phyloP scores from a whole-genome alignment of 2,797 vertebrate species.

The Myotis vivesi region DNA sequence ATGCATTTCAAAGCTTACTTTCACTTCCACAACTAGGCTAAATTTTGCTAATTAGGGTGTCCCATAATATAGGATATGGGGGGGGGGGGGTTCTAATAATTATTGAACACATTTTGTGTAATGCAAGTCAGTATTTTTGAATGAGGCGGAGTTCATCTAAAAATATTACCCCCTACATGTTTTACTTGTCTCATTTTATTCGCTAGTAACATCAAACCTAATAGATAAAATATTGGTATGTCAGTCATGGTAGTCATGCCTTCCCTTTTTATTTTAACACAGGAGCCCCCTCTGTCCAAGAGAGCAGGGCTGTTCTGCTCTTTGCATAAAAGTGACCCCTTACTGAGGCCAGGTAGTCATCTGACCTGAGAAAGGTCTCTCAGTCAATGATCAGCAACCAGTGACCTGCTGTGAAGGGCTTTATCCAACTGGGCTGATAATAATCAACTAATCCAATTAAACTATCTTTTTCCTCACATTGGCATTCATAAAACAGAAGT shows the following conservation, averaged over 20 bases:
- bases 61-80: neutral
- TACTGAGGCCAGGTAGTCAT: neutral
- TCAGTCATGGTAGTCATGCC: no score
- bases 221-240: neutral
- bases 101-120: neutral
- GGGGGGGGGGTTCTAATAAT: neutral
- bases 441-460: neutral
- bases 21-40: neutral
- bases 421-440: neutral
- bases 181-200: neutral
- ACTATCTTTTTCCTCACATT: neutral
- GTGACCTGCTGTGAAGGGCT: neutral
- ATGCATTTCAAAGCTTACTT: constrained; percentile 38
- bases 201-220: neutral
- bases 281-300: neutral
- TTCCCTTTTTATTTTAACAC: neutral
- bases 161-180: neutral
- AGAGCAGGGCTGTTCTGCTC: neutral
- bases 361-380: neutral
- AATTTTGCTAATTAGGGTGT: constrained; percentile 38
- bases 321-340: neutral
- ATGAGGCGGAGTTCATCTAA: neutral
- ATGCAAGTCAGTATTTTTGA: neutral
- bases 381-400: neutral
- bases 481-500: neutral